phyloP scores from a whole-genome alignment of 2,113 vertebrate genomes.

The Myxocyprinus asiaticus region DNA sequence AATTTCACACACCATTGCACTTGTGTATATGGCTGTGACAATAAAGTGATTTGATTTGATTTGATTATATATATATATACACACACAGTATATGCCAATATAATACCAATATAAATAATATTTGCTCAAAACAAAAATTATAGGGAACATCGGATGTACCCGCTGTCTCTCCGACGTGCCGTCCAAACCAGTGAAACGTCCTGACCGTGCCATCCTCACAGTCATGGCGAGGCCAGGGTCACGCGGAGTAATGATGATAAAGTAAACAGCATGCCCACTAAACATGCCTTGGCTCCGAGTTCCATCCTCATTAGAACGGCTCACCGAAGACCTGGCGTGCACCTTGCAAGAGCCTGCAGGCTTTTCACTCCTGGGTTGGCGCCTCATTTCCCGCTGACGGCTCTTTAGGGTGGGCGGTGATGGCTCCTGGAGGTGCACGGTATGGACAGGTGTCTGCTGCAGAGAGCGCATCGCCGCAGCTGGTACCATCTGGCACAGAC shows the following conservation, averaged over 20 bases:
- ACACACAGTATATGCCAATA: too few species aligned
- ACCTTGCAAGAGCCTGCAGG: conserved; percentile 54
- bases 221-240: conserved; percentile 38
- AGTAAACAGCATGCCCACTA: conserved; percentile 62
- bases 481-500: conserved; percentile 63
- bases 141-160: conserved; percentile 6
- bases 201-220: conserved; percentile 18
- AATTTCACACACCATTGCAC: too few species aligned
- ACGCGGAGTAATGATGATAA: conserved; percentile 62
- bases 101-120: too few species aligned
- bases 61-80: too few species aligned
- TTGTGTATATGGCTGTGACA: too few species aligned
- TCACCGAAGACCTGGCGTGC: conserved; percentile 31
- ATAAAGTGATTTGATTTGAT: too few species aligned
- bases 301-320: conserved; percentile 57
- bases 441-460: conserved; percentile 62
- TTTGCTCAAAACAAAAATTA: too few species aligned
- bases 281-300: conserved; percentile 57
- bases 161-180: conserved; percentile 25
- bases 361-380: conserved; percentile 63
- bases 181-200: conserved; percentile 34
- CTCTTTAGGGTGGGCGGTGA: conserved; percentile 60
- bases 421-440: conserved; percentile 59
- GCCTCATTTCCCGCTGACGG: conserved; percentile 64
- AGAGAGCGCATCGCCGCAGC: conserved; percentile 57